Evolutionary conservation across 2,797 vertebrate genomes (phyloP).

Genomic region (Phylloscopus collybita): DNA sequence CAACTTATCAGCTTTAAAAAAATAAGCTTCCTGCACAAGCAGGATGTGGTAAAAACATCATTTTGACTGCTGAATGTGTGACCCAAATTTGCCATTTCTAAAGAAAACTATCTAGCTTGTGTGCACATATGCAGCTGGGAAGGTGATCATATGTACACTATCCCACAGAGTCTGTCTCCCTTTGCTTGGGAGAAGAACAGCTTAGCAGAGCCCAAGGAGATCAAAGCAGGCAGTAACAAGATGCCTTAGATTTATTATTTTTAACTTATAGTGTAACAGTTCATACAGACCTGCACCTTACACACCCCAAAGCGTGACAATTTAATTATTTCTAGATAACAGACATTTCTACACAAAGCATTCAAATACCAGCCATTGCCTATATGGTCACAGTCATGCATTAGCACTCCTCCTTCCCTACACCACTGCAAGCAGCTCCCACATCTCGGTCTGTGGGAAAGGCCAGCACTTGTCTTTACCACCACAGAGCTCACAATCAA

Average conservation of each 20-base stretch:
- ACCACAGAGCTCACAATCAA: neutral
- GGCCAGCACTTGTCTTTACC: neutral
- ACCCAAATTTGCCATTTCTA: slow-evolving; percentile 5
- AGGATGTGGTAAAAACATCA: slow-evolving; percentile 20
- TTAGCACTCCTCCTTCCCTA: neutral
- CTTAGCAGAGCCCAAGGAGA: neutral
- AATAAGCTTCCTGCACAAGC: slow-evolving; percentile 13
- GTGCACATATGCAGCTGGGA: neutral
- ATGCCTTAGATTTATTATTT: neutral
- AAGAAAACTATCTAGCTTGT: neutral
- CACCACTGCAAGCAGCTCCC: neutral
- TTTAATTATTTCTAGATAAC: neutral
- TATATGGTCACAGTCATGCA: neutral
- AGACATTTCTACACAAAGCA: neutral
- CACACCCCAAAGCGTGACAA: rapidly evolving
- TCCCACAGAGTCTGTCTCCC: neutral
- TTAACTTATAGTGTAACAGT: neutral
- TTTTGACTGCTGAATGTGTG: slow-evolving; percentile 5
- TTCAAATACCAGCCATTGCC: neutral
- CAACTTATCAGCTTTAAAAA: neutral
- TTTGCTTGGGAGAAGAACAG: neutral
- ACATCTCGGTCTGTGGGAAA: neutral
- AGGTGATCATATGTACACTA: neutral
- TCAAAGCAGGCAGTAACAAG: neutral
- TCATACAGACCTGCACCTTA: neutral